Base-by-base conservation (phyloP, 1,140 invertebrate species). In the Dinothrombium tinctorium region DNA sequence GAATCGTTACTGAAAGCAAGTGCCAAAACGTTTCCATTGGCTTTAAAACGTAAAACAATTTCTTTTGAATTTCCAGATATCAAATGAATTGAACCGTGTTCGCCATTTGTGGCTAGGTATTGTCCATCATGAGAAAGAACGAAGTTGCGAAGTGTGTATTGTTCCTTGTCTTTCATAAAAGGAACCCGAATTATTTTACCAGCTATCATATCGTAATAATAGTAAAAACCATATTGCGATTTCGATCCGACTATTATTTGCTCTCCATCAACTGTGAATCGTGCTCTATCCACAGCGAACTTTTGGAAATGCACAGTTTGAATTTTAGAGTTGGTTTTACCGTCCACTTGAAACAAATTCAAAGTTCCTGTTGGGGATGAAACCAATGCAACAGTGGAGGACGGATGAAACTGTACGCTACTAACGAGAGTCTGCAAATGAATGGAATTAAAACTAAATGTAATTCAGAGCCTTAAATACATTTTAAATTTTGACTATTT, bases 331-430 rank as follows among this genome's bases (percentile, higher is more conserved):
- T 90, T 89, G 21, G 66, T 62, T 53, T 69, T 68, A 1, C 81
- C 80, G 62, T 84, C 76, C 23, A 72, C 70, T 54, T 74, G 64
- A 52, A 82, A 80, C 17, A 92, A 56, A 4, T 72, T 71, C 5
- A 76, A 66, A 41, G 73, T 59, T 24, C 76, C 73, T 40, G 70
- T 67, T 20, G 64, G 54, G 0, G 81, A 79, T 47, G 73, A 72
- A 23, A 87, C 75, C 28, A 90, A 56, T n/a, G 72, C 72, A 12
- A 84, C 77, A 53, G 72, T 78, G 23, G 77, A 72, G 28, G 68
- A 72, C 4, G 79, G 77, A 64, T 90, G 84, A 61, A 92, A 94
- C 54, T 86, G 69, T 4, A 84, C 58, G 50, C 66, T 39, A 2
- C 6, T 20, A 11, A 26, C 15, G 9, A 39, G 5, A 15, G 9